Evolutionary conservation across 2,797 vertebrate genomes (phyloP).

Genomic region (Hypotaenidia okinawae): DNA sequence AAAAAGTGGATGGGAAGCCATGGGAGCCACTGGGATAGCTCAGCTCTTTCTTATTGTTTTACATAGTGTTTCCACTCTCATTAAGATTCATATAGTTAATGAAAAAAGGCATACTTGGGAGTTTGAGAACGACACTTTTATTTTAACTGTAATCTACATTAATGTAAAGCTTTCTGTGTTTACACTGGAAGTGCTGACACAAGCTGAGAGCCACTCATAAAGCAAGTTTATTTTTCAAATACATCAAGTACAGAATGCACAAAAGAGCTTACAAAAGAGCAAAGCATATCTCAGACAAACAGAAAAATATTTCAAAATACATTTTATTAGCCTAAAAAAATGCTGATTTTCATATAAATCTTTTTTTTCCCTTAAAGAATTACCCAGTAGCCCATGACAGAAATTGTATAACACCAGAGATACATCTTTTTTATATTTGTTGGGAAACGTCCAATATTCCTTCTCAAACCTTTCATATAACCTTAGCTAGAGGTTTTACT

Average conservation of each 20-base stretch:
- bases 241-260: background rate
- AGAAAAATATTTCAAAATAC: background rate
- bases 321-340: background rate
- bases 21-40: background rate
- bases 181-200: conserved; percentile 36
- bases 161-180: conserved; percentile 30
- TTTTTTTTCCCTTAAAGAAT: background rate
- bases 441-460: background rate
- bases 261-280: background rate
- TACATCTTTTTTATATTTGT: background rate
- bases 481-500: conserved; percentile 46
- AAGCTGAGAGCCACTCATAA: conserved; percentile 23
- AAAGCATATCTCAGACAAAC: background rate
- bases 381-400: background rate
- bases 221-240: conserved; percentile 41
- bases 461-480: conserved; percentile 6
- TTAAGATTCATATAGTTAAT: background rate
- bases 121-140: background rate
- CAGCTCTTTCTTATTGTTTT: background rate
- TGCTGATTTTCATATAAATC: background rate
- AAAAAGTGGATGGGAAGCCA: background rate
- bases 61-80: background rate
- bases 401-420: background rate
- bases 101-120: background rate
- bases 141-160: conserved; percentile 21